Base-by-base conservation (phyloP, 1,140 invertebrate genomes). In the Ceratitis capitata region DNA sequence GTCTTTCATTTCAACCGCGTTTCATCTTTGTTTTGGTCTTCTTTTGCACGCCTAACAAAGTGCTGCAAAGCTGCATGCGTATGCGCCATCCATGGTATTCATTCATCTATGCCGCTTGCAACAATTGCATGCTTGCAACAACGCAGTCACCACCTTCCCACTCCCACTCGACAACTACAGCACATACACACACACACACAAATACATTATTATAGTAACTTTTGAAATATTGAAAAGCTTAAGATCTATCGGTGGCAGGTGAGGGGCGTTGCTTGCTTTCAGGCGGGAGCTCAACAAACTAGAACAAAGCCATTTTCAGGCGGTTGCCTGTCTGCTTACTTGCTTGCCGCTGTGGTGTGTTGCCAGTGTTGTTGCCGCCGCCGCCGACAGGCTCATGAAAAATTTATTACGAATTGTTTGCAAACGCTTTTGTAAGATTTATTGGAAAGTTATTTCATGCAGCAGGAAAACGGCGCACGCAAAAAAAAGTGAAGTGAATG, bases 391-490 rank as follows among this genome's bases (percentile, higher is more conserved):
- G 39, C 39, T 78, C 69, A 78, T 78, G 69, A 78, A 78, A 78
- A 78, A 78, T 78, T 26, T 78, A 78, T 78, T 78, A 78, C 69
- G 69, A 78, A 78, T 78, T 45, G 39, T 78, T 26, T 45, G 69
- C 69, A 2, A 78, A 12, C 39, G 69, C 39, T 78, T n/a, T 78
- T 78, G 39, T 23, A 19, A 45, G 69, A 78, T 78, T 78, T 78
- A 78, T 78, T 47, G 69, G 45, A 78, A 78, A 45, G 64, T 0
- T 19, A 74, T 78, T n/a, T 10, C n/a, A 47, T 12, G 26, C 10
- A 3, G 16, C n/a, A 78, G n/a, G 23, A 1, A 35, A 78, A 45
- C n/a, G 1, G 12, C 1, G 9, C 42, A 12, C 42, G 9, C 6
- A 78, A 45, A 2, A 23, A 26, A 14, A 26, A 45, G 6, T 45